Conservation (phyloP, 2,888 invertebrate species). For the Andrena fulva region DNA sequence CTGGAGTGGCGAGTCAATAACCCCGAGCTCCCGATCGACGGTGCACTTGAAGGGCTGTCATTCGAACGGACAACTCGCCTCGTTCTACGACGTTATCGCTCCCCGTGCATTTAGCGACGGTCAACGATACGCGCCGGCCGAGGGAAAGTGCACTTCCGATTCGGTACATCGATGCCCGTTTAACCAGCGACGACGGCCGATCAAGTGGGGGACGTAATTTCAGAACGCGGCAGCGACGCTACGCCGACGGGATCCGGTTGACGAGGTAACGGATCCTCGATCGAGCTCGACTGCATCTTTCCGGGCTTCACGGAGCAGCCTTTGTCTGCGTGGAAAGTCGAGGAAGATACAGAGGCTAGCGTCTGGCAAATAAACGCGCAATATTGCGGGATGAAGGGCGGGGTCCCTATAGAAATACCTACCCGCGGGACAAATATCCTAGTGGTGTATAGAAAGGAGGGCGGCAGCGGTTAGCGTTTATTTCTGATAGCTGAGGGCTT, state of each 20-base stretch:
- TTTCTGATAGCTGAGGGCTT: slow-evolving; percentile 7
- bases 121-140: slow-evolving; percentile 70
- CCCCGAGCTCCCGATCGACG: slow-evolving; percentile 79
- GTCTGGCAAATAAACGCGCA: slow-evolving; percentile 4
- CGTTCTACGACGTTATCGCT: slow-evolving; percentile 81
- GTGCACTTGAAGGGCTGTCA: slow-evolving; percentile 82
- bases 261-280: background rate
- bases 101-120: slow-evolving; percentile 76
- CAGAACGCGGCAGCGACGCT: background rate
- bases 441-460: background rate
- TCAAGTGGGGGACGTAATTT: background rate
- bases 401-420: background rate
- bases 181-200: background rate
- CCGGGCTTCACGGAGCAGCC: background rate
- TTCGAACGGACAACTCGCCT: slow-evolving; percentile 81
- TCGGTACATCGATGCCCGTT: background rate
- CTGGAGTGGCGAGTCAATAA: slow-evolving; percentile 84
- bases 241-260: background rate
- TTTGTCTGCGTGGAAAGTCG: background rate
- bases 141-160: slow-evolving; percentile 38
- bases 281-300: background rate
- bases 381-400: background rate
- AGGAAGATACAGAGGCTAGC: background rate
- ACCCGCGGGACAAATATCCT: background rate
- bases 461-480: slow-evolving; percentile 2